phyloP scores from a whole-genome alignment of 2,113 vertebrate genomes.

The Tenebrosternarchus preto region DNA sequence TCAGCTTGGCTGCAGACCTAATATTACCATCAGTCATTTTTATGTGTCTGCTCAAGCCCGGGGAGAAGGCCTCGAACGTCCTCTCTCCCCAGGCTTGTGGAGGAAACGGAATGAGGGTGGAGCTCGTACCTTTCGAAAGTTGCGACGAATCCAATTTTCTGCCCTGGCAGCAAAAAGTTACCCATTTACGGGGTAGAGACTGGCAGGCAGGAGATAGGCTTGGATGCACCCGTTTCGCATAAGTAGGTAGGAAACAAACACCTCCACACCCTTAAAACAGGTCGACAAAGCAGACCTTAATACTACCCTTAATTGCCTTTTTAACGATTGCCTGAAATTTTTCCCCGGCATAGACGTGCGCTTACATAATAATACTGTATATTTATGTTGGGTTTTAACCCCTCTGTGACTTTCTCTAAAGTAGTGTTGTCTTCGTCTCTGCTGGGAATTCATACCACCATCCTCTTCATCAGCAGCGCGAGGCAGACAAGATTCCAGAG shows the following conservation, averaged over 20 bases:
- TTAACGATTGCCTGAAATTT: neutral
- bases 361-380: neutral
- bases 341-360: no score
- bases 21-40: slow-evolving; percentile 76
- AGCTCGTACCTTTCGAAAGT: slow-evolving; percentile 68
- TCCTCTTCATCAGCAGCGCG: slow-evolving; percentile 38
- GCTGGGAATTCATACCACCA: slow-evolving; percentile 26
- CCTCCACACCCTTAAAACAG: slow-evolving; percentile 8
- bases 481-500: slow-evolving; percentile 16
- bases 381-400: slow-evolving; percentile 15
- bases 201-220: slow-evolving; percentile 3
- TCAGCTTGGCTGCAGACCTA: slow-evolving; percentile 74
- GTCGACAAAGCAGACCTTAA: slow-evolving; percentile 9
- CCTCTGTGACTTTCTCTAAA: neutral
- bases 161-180: slow-evolving; percentile 56
- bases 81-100: slow-evolving; percentile 45
- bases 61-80: slow-evolving; percentile 63
- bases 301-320: slow-evolving; percentile 5
- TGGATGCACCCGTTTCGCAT: slow-evolving; percentile 14
- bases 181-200: slow-evolving; percentile 31
- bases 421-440: neutral
- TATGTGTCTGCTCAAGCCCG: slow-evolving; percentile 65
- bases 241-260: slow-evolving; percentile 22
- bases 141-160: slow-evolving; percentile 63
- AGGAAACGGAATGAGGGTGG: slow-evolving; percentile 51